Percentiles rank a stretch among this genome's conserved stretches.
These are phyloP conservation scores for Brachyptera putata DNA, from an alignment of 2,888 invertebrate species.

Conservation along the genomic window DNA sequence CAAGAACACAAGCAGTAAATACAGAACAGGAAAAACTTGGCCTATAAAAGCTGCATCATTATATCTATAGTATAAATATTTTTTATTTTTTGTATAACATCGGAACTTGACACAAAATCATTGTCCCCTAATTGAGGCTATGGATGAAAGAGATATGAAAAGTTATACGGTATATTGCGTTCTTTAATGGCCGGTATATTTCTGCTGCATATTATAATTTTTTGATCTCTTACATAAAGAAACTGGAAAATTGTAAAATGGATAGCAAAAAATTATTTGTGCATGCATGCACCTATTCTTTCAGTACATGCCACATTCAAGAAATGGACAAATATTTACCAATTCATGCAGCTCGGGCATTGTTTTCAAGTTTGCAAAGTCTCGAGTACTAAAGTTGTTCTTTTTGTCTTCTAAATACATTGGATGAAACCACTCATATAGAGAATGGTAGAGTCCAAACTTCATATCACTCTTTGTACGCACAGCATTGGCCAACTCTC, in stretches of 20 bases:
- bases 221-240: too few species aligned
- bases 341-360: constrained; percentile 78
- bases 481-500: constrained; percentile 66
- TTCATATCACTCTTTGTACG: constrained; percentile 57
- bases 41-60: too few species aligned
- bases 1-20: not conserved
- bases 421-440: constrained; percentile 87
- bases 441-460: constrained; percentile 81
- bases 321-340: constrained; percentile 46
- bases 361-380: constrained; percentile 66
- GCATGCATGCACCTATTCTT: too few species aligned
- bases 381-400: constrained; percentile 56
- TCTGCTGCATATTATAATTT: not conserved
- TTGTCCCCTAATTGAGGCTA: too few species aligned
- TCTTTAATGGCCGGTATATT: not conserved
- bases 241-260: too few species aligned
- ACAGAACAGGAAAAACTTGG: too few species aligned
- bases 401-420: constrained; percentile 67
- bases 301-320: too few species aligned
- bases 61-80: too few species aligned
- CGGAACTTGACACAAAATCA: too few species aligned
- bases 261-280: too few species aligned
- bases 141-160: too few species aligned
- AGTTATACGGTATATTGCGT: not conserved
- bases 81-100: too few species aligned